Percentiles rank a stretch among this genome's conserved stretches.
Evolutionary conservation across 2,888 invertebrate genomes (phyloP).

Genomic region (Rhodophaea formosa): DNA sequence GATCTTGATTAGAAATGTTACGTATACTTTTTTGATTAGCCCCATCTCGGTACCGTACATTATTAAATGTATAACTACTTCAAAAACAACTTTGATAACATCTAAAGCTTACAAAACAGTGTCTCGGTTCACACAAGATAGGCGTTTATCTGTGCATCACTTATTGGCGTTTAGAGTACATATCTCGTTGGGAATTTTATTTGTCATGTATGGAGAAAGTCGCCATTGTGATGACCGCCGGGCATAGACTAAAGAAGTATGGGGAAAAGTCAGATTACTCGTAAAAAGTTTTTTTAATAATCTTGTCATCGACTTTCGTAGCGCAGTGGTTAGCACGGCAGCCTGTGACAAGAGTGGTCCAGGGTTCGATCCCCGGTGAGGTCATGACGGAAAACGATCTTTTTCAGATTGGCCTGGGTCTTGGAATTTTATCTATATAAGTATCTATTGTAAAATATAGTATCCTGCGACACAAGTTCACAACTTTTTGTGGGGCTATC

Average conservation of each 20-base stretch:
- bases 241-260: constrained; percentile 33
- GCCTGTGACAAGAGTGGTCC: too few species aligned
- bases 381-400: too few species aligned
- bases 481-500: too few species aligned
- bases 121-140: constrained; percentile 26
- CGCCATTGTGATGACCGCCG: constrained; percentile 38
- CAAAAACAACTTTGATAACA: neutral
- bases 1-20: neutral
- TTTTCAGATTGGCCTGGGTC: too few species aligned
- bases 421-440: too few species aligned
- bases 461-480: too few species aligned
- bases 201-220: constrained; percentile 60
- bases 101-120: constrained; percentile 9
- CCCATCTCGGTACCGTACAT: neutral
- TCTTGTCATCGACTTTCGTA: too few species aligned
- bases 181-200: constrained; percentile 61
- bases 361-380: too few species aligned
- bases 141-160: constrained; percentile 31
- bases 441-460: too few species aligned
- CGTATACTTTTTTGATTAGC: neutral
- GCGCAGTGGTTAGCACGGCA: too few species aligned
- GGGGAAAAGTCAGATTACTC: neutral
- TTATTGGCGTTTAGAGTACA: constrained; percentile 49
- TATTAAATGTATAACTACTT: neutral
- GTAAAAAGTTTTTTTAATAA: too few species aligned